These are phyloP conservation scores for Quadroppia sp. DNA, from an alignment of 2,888 invertebrate genomes.

Conservation along the genomic window DNA sequence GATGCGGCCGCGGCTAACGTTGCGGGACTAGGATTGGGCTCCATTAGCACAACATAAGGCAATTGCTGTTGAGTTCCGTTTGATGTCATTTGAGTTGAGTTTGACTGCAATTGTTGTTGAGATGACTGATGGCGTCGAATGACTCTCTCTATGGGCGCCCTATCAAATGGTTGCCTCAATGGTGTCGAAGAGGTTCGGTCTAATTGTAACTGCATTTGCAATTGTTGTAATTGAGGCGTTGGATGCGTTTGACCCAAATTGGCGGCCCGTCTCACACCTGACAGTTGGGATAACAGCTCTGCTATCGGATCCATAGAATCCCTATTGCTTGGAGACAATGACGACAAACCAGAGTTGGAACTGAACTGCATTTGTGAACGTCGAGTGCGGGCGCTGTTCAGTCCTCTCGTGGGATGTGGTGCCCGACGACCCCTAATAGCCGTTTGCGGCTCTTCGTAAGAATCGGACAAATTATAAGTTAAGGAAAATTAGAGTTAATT, in stretches of 20 bases:
- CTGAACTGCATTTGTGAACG: constrained; percentile 66
- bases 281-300: constrained; percentile 88
- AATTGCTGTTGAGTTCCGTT: constrained; percentile 29
- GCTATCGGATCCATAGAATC: constrained; percentile 92
- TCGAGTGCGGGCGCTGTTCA: constrained; percentile 30
- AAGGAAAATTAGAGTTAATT: constrained; percentile 36
- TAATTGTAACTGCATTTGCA: constrained; percentile 86
- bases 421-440: constrained; percentile 58
- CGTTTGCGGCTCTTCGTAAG: constrained; percentile 42
- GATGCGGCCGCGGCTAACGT: constrained; percentile 21
- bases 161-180: constrained; percentile 29
- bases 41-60: constrained; percentile 42
- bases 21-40: constrained; percentile 35
- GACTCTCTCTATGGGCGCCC: constrained; percentile 40
- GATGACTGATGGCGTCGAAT: constrained; percentile 41
- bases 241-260: constrained; percentile 48
- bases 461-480: constrained; percentile 21
- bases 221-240: constrained; percentile 64
- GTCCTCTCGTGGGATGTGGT: constrained; percentile 68
- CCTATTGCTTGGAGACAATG: constrained; percentile 73
- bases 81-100: constrained; percentile 16
- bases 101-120: constrained; percentile 24
- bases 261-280: constrained; percentile 74
- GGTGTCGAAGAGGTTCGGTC: constrained; percentile 17
- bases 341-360: constrained; percentile 77